Base-by-base conservation (phyloP, 2,888 invertebrate genomes). In the Volucella inanis region DNA sequence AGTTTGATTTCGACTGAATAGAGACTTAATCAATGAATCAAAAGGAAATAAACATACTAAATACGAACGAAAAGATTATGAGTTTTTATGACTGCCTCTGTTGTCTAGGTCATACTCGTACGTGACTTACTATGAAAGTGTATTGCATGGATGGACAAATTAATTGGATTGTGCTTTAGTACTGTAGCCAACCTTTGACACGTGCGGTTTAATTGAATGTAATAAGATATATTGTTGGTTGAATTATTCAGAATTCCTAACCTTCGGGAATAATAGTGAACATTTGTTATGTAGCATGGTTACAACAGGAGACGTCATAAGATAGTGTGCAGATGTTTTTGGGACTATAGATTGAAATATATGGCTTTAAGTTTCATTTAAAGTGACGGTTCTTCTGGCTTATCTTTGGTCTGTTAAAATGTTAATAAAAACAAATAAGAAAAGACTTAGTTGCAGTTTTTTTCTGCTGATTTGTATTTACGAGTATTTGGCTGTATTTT, bases 71-170 rank as follows among this genome's bases (percentile, higher is more conserved):
- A 39, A 43, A 71, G 57, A 67, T 62, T 78, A 76, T 65, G 67
- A 62, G 47, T 22, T 61, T 62, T 65, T 61, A 31, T 52, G 64
- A 67, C 54, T 68, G 43, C 0, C 62, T 55, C 59, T 72, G 41
- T 74, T 74, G 85, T 72, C 81, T 81, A 81, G 80, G 85, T 81
- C 76, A 85, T 76, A 85, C 76, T 81, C 76, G 81, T 76, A 85
- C 76, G 85, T 85, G 85, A 85, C 81, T 81, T 67, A 72, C 71
- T 55, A 39, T 45, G 38, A 61, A 65, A 71, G 18, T 71, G 50
- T 59, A 59, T 57, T 76, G 80, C 80, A 84, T 80, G 75, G 70
- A 55, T 80, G 80, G 64, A 52, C 61, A 15, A 71, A 84, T 52
- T 80, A 84, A 84, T 80, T 84, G 80, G 77, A 77, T 77, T 80